Evolutionary conservation across 2,113 vertebrate genomes (phyloP).

Genomic region (Heterochromis multidens): DNA sequence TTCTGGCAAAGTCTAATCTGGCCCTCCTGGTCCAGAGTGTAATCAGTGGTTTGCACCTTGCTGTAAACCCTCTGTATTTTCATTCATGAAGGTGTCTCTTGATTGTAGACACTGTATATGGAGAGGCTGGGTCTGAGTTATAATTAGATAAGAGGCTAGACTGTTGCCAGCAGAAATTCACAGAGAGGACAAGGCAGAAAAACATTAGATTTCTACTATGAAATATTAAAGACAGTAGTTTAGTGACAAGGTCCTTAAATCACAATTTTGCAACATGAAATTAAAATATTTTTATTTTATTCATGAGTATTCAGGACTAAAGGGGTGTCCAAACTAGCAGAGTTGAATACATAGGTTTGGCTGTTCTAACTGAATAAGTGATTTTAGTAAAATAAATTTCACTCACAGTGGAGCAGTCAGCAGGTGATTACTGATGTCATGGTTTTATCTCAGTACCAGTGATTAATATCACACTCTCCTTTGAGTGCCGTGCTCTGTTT

Average conservation of each 20-base stretch:
- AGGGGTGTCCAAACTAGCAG: neutral
- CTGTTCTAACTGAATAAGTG: neutral
- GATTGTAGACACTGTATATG: too few species aligned
- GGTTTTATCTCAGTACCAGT: neutral
- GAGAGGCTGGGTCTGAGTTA: neutral
- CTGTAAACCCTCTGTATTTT: too few species aligned
- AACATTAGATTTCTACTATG: neutral
- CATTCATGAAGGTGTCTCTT: too few species aligned
- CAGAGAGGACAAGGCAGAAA: neutral
- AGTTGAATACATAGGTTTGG: neutral
- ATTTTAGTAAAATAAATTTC: slow-evolving; percentile 8
- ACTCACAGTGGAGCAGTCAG: neutral
- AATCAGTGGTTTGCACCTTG: too few species aligned
- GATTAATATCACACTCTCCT: slow-evolving; percentile 1
- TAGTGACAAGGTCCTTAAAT: neutral
- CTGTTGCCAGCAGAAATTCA: neutral
- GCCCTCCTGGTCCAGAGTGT: too few species aligned
- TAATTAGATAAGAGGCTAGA: neutral
- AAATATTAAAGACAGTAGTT: neutral
- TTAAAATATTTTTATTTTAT: neutral
- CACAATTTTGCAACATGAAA: neutral
- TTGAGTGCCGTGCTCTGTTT: slow-evolving; percentile 2
- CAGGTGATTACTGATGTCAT: slow-evolving; percentile 14
- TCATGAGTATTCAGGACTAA: neutral
- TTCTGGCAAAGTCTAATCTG: too few species aligned